These are phyloP conservation scores for Leptopilina myrica DNA, from an alignment of 2,888 invertebrate species.

Conservation along the genomic window DNA sequence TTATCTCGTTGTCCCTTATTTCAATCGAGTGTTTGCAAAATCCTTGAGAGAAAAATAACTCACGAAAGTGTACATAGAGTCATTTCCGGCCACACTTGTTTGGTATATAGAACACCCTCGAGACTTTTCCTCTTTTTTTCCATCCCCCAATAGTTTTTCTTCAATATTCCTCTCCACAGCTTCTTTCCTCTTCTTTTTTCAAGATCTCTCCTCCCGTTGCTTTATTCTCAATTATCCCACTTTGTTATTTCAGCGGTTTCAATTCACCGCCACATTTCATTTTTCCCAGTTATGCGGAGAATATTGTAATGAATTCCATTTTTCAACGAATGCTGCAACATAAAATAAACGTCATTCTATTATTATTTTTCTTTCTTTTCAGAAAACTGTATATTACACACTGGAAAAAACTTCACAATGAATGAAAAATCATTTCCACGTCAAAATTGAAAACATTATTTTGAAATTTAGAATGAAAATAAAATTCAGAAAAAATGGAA, in stretches of 20 bases:
- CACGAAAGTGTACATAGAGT: slow-evolving; percentile 3
- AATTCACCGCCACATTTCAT: slow-evolving; percentile 28
- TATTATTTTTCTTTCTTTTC: neutral
- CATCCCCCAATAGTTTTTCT: slow-evolving; percentile 49
- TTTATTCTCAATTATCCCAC: slow-evolving; percentile 61
- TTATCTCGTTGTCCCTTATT: slow-evolving; percentile 52
- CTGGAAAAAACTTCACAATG: too few species aligned
- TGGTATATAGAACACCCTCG: slow-evolving; percentile 49
- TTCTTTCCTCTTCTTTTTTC: neutral
- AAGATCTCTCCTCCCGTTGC: slow-evolving; percentile 48
- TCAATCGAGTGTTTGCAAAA: slow-evolving; percentile 66
- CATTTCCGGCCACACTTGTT: slow-evolving; percentile 48
- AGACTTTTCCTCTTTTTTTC: slow-evolving; percentile 58
- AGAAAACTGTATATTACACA: neutral
- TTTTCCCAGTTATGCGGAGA: neutral
- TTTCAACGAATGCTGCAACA: neutral
- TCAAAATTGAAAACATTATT: too few species aligned
- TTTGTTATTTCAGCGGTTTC: slow-evolving; percentile 61
- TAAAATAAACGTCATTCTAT: neutral
- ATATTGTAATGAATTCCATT: neutral
- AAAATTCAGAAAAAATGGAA: too few species aligned
- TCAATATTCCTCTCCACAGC: slow-evolving; percentile 32
- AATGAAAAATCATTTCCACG: too few species aligned
- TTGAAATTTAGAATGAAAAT: too few species aligned
- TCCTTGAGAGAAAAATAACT: slow-evolving; percentile 56